Evolutionary conservation across 1,140 invertebrate genomes (phyloP), one percentile per base, ranked within the genome.

Genomic region (Phthorimaea operculella): DNA sequence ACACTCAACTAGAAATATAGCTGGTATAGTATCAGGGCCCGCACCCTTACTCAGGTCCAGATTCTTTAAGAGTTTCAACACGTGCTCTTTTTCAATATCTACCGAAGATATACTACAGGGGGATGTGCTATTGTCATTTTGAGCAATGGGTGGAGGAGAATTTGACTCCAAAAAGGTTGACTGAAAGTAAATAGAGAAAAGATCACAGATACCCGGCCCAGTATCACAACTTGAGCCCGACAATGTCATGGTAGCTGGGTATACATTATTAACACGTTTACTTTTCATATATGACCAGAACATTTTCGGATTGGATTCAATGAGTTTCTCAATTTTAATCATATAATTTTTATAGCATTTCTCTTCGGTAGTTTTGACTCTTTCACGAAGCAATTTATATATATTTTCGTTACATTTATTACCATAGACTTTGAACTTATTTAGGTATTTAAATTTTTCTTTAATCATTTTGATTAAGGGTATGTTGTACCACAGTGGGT

Each of bases 11-110:
- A 52, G 4, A 11, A 52, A 52, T 11, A 39, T 7, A 14, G 51
- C 12, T 14, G 51, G 51, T 10, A 52, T 36, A 2, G 9, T 17
- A 52, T 52, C 51, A n/a, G 51, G 34, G 14, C 51, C 51, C 12
- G 33, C 51, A 2, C 10, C 10, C 15, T 52, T 52, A 11, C 10
- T 36, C 7, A 39, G 6, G 16, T 52, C 51, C 6, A 52, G 28
- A 14, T n/a, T 36, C n/a, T 39, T 34, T 14, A 52, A 21, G 5
- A 52, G n/a, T 36, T 34, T 16, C 4, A 17, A n/a, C 8, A 52
- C 51, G 5, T 1, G 5, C 28, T 52, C 11, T 4, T 16, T 15
- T 5, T 47, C 11, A n/a, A 47, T 47, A n/a, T 47, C 44, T 15
- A 15, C 44, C 15, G 8, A 14, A 9, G 8, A 12, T 4, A 39